Evolutionary conservation across 2,888 invertebrate species (phyloP), one percentile per base, ranked within the genome.

Genomic region (Anoplius nigerrimus): DNA sequence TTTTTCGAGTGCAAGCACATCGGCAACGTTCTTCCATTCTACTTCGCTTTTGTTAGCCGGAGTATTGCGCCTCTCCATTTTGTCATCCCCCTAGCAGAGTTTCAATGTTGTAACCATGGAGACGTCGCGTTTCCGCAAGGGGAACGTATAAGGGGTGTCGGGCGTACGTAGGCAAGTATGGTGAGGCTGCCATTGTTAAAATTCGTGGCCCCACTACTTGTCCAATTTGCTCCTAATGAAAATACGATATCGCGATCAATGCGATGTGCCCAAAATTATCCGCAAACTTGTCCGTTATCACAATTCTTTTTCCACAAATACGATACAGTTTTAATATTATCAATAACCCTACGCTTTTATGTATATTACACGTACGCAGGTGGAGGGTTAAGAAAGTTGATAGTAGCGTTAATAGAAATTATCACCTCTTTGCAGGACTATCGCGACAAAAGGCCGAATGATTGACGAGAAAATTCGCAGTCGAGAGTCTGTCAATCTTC

Each of bases 81-180:
- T 88, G 87, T 88, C 87, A 87, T 85, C 84, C 87, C 71, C 86
- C 84, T 82, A 75, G 79, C 72, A 75, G 78, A 85, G 86, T 87
- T 86, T 87, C 88, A 85, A 83, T 86, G 86, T 85, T 87, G 88
- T 88, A 87, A 87, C 88, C 88, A 88, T 88, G 88, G 88, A 81
- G 85, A 86, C 84, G 82, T 85, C 82, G 86, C 82, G 85, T 85
- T 84, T 82, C 82, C 84, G 81, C 84, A 80, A 78, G 82, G 83
- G 83, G 82, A 82, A 80, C 81, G 82, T 80, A 76, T 82, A 82
- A 82, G 81, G 84, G 84, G 77, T 82, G 83, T 79, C 81, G 79
- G 71, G 80, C 78, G 81, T 83, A 78, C 82, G 81, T 79, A 84
- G 78, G 72, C 74, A 78, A 78, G 77, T 75, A 82, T 72, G 78